Base-by-base conservation (phyloP, 2,113 vertebrate species). In the Entomyzon cyanotis region DNA sequence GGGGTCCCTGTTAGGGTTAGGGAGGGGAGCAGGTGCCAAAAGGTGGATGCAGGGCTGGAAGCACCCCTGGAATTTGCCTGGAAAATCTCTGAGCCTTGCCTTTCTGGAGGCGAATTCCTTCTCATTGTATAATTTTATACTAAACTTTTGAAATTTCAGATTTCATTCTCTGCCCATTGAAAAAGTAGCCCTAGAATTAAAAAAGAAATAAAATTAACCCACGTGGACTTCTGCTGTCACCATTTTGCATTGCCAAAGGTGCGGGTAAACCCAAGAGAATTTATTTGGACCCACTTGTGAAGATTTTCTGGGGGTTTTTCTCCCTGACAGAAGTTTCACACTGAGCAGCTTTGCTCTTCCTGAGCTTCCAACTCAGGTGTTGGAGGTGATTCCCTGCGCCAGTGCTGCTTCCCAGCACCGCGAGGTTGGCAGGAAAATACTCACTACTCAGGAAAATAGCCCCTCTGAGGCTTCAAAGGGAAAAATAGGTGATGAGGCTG, bases 191-290 rank as follows among this genome's bases (percentile, higher is more conserved):
- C 16, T 13, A 16, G 75, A 83, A 46, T n/a, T 15, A 5, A 19
- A 28, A 88, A n/a, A 41, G 1, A 19, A 35, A 24, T 35, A 16
- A 63, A 60, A 10, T 15, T 5, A 58, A 10, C 30, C 9, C 23
- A 3, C 0, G 1, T 1, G 27, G 44, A 6, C n/a, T 53, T 16
- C 15, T 19, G 12, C 21, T 19, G 0, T 47, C 42, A 4, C 15
- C 6, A 6, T 16, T 69, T 74, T 15, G 15, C 16, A 1, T 49
- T 31, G 7, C 18, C 30, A 56, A 50, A 68, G 10, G 8, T 15
- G 42, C 39, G 49, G 47, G 22, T 13, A 71, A 89, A 84, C 47
- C 17, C 15, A 18, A 81, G 55, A 24, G 52, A 15, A 28, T 74
- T 80, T 28, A 13, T 65, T 73, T 87, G 80, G 50, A 24, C 13